Evolutionary conservation across 2,113 vertebrate species (phyloP), one percentile per base, ranked within the genome.

Genomic region (Podilymbus podiceps): DNA sequence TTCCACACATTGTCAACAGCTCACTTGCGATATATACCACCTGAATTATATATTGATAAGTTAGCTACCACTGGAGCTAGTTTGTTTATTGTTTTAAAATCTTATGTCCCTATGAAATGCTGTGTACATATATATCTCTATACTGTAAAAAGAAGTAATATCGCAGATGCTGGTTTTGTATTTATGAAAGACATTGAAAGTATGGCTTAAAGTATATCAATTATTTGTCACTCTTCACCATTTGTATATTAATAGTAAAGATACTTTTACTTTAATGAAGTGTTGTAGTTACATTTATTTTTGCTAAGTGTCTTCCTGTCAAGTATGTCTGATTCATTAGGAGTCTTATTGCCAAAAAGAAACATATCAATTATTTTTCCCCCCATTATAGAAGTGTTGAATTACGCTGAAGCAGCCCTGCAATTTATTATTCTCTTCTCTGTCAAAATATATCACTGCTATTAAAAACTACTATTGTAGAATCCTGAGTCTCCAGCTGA

Each of bases 171-270:
- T 98, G 97, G 97, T 98, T 98, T 98, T 98, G 98, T 98, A 98
- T 98, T 98, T 98, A 98, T 98, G 98, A 98, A 95, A 98, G 96
- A 98, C 95, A 98, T 97, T 98, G 97, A 98, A 97, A 98, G 98
- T 98, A 98, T 98, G 97, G 97, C 97, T 98, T 98, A 98, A 96
- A 97, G 97, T 98, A 98, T 98, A 98, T 98, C 97, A 97, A 97
- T 96, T 97, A 97, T 96, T 98, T 98, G 98, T 98, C 98, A 98
- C 97, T 98, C 98, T 98, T 98, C 97, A 98, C 98, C 98, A 98
- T 98, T 98, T 98, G 97, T 98, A 98, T 98, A 98, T 98, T 98
- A 98, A 98, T 98, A 98, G 98, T 98, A 98, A 98, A 98, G 96
- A 98, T 98, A 98, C 96, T 98, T 98, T 98, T 98, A 98, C 98